Percentiles rank a stretch among this genome's conserved stretches.
Conservation (phyloP, 2,888 invertebrate species). For the Nebria brevicollis region DNA sequence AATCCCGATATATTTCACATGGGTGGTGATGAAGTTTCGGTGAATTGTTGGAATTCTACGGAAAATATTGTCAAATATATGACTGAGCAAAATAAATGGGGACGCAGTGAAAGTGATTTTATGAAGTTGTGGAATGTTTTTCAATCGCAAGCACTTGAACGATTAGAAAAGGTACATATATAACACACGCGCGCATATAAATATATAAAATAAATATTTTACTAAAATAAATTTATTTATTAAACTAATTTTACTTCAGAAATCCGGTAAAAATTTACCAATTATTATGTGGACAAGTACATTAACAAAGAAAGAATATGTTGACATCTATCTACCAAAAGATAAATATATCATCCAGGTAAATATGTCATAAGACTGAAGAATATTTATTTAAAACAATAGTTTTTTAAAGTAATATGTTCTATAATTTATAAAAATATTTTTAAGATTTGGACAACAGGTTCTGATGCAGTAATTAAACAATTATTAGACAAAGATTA, state of each 20-base stretch:
- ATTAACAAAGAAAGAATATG: constrained; percentile 73
- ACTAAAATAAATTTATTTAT: neutral
- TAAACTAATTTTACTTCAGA: constrained; percentile 27
- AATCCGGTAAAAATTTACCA: constrained; percentile 67
- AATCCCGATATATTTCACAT: constrained; percentile 84
- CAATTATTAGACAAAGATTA: constrained; percentile 79
- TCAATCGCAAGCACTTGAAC: constrained; percentile 74
- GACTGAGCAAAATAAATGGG: constrained; percentile 69
- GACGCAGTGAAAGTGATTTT: constrained; percentile 65
- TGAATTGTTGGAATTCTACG: constrained; percentile 81
- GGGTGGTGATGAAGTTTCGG: constrained; percentile 85
- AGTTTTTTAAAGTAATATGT: too few relatives aligned
- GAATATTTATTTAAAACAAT: neutral
- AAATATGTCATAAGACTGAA: constrained; percentile 44
- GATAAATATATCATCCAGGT: constrained; percentile 82
- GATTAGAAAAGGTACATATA: constrained; percentile 63
- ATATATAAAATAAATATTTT: too few relatives aligned
- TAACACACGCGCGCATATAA: too few relatives aligned
- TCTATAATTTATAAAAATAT: constrained; percentile 9
- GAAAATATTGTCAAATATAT: constrained; percentile 76
- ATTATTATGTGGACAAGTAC: constrained; percentile 85
- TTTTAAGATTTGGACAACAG: constrained; percentile 77
- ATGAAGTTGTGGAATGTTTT: constrained; percentile 79
- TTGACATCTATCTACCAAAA: constrained; percentile 75
- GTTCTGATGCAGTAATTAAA: constrained; percentile 70